Conservation (phyloP, 2,113 vertebrate genomes). For the Tor tambroides region DNA sequence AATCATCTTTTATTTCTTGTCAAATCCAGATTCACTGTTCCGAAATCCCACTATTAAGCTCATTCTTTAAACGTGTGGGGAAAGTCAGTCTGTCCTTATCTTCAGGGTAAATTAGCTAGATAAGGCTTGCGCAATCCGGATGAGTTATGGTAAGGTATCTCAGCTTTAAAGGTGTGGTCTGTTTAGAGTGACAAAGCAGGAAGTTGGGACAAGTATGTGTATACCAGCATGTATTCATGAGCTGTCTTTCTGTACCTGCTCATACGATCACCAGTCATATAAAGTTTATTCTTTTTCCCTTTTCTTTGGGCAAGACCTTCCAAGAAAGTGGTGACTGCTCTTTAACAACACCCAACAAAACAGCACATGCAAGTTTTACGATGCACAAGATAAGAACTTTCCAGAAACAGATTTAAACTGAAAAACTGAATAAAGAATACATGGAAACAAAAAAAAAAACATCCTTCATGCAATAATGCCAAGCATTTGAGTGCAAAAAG, state of each 20-base stretch:
- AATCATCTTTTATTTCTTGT: background rate
- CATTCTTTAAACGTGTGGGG: background rate
- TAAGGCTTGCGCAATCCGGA: background rate
- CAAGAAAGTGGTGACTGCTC: background rate
- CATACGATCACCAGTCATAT: background rate
- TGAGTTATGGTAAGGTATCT: background rate
- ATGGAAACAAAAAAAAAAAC: background rate
- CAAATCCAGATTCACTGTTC: background rate
- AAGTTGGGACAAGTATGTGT: background rate
- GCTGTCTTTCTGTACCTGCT: background rate
- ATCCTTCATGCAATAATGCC: conserved; percentile 28
- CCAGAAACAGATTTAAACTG: conserved; percentile 10
- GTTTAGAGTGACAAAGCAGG: background rate
- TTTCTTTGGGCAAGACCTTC: background rate
- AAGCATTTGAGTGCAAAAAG: background rate
- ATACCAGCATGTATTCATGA: background rate
- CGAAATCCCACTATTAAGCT: background rate
- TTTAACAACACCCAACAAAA: background rate
- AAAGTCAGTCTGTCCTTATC: background rate
- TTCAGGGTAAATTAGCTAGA: background rate
- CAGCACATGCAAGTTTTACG: background rate
- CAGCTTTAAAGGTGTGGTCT: background rate
- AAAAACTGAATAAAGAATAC: background rate
- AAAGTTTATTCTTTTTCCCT: background rate
- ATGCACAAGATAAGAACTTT: background rate